Evolutionary conservation across 1,140 invertebrate genomes (phyloP), one percentile per base, ranked within the genome.

Genomic region (Meloidogyne floridensis): DNA sequence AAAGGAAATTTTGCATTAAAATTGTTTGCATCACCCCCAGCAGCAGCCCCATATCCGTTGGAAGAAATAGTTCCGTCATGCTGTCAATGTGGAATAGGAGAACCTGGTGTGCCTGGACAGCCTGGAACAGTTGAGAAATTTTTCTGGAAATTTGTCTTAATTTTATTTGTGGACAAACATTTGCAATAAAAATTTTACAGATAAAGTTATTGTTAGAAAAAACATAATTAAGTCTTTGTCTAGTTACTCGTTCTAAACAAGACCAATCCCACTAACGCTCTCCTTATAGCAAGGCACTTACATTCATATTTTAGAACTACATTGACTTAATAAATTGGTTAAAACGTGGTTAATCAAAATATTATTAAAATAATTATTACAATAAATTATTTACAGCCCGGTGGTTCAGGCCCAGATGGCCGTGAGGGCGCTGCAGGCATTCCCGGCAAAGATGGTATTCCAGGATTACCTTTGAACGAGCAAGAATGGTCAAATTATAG

Each of bases 1-100:
- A 65, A 65, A 3, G 10, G 13, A 56, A 13, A 13, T 13, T n/a
- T 15, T n/a, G 15, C 56, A 0, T 65, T 65, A 65, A 65, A 65
- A 65, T 65, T 65, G 15, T 65, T 65, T 65, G 10, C 18, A 8
- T 43, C 53, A 3, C 13, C 43, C n/a, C 9, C 65, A 0, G 1
- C 53, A n/a, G n/a, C 9, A 15, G 15, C 13, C 71, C 77, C 54
- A 51, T 71, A 13, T 9, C 20, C 59, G 9, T n/a, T 20, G n/a
- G 69, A 53, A 71, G 65, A 65, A 18, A 51, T 59, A 13, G 15
- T 71, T 79, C 32, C 54, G 6, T 18, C 69, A 7, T 79, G 77
- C 42, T 79, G 77, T 51, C 77, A 71, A n/a, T 79, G 77, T 51
- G 77, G 42, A 59, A 79, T 79, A 32, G 77, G 77, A 53, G 77